Percentiles rank a stretch among this genome's conserved stretches.
These are phyloP conservation scores for Daphoenositta chrysoptera DNA, from an alignment of 2,113 vertebrate genomes.

Conservation along the genomic window DNA sequence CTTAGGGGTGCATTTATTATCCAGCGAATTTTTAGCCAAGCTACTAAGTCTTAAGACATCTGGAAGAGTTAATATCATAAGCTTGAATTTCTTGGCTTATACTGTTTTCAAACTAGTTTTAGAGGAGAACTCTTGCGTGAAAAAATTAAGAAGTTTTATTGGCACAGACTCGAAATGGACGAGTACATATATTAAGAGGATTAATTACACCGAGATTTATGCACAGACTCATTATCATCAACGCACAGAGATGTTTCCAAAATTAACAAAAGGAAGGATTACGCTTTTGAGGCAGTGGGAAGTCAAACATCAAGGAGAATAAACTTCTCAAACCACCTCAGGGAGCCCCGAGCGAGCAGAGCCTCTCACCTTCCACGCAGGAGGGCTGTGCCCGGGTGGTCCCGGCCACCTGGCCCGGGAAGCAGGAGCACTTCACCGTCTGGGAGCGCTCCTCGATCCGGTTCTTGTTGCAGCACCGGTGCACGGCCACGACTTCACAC, in stretches of 20 bases:
- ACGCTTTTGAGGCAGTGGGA: not conserved
- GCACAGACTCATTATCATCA: conserved; percentile 56
- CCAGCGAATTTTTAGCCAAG: not conserved
- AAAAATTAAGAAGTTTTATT: conserved; percentile 2
- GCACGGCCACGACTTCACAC: conserved; percentile 91
- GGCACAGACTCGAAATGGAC: not conserved
- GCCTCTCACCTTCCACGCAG: conserved; percentile 91
- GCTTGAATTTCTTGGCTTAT: not conserved
- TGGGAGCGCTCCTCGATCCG: conserved; percentile 94
- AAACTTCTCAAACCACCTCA: not conserved
- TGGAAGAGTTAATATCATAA: not conserved
- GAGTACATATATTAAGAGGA: conserved; percentile 65
- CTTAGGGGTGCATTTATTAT: not conserved
- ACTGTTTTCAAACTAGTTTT: not conserved
- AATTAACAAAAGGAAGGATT: conserved; percentile 57
- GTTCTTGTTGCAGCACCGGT: conserved; percentile 98
- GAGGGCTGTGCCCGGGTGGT: conserved; percentile 91
- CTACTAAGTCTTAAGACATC: not conserved
- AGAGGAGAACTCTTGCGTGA: not conserved
- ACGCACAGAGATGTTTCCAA: not conserved
- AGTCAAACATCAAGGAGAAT: conserved; percentile 13
- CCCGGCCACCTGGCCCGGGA: conserved; percentile 93
- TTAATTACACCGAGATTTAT: conserved; percentile 65
- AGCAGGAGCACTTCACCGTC: conserved; percentile 96
- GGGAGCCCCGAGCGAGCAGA: not conserved